Evolutionary conservation across 2,888 invertebrate species (phyloP).

Genomic region (Cataglyphis livida): DNA sequence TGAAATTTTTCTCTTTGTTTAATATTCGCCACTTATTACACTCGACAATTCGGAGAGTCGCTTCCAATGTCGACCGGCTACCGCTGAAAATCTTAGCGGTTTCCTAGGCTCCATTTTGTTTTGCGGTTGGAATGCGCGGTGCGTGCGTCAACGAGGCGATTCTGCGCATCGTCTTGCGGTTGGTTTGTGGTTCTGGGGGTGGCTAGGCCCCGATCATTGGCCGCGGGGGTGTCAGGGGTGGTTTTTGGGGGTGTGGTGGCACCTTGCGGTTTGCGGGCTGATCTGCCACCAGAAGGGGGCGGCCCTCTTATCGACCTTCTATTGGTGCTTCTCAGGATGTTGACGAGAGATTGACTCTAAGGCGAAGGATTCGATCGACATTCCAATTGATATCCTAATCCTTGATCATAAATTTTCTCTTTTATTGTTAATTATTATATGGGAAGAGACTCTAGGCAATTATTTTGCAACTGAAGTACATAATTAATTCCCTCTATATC

Average conservation of each 20-base stretch:
- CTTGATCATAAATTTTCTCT: not conserved
- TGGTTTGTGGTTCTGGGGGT: constrained; percentile 85
- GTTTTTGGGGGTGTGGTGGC: constrained; percentile 85
- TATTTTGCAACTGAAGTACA: not conserved
- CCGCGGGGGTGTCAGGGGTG: constrained; percentile 84
- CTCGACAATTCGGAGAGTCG: not conserved
- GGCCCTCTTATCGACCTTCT: constrained; percentile 82
- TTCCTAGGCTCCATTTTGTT: constrained; percentile 84
- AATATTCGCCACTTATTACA: not conserved
- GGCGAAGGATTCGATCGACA: constrained; percentile 64
- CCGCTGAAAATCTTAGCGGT: constrained; percentile 69
- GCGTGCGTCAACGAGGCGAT: constrained; percentile 76
- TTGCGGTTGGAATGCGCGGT: constrained; percentile 83
- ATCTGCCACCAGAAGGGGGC: constrained; percentile 79
- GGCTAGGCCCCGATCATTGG: constrained; percentile 85
- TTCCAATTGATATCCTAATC: constrained; percentile 30
- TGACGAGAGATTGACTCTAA: constrained; percentile 34
- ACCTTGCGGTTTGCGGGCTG: constrained; percentile 85
- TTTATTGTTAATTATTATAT: not conserved
- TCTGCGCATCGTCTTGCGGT: constrained; percentile 86
- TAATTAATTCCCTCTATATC: not conserved
- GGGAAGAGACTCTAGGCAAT: not conserved
- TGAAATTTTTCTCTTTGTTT: not conserved
- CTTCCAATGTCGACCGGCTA: not conserved
- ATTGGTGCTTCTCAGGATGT: constrained; percentile 77